Conservation (phyloP, 2,113 vertebrate genomes). For the Columba janthina region DNA sequence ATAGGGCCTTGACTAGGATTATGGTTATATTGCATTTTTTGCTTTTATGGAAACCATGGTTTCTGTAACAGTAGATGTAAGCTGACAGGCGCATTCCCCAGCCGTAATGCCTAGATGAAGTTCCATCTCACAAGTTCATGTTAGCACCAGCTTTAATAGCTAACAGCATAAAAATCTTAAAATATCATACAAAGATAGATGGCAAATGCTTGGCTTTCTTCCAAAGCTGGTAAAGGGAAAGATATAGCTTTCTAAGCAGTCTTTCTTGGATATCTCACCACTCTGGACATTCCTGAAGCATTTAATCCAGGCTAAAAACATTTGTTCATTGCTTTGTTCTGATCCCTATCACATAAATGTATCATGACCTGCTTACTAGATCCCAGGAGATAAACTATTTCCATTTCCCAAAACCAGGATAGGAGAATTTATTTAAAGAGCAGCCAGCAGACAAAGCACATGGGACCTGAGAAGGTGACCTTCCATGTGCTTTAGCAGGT, state of each 20-base stretch:
- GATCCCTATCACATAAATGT: not conserved
- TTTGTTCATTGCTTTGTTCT: slow-evolving; percentile 23
- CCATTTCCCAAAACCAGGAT: not conserved
- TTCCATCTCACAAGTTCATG: not conserved
- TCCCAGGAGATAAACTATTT: not conserved
- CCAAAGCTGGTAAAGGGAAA: not conserved
- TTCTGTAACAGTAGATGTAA: not conserved
- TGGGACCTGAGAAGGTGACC: not conserved
- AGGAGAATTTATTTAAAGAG: not conserved
- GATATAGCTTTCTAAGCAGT: not conserved
- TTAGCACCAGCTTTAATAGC: not conserved
- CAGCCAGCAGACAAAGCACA: not conserved
- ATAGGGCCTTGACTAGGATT: not conserved
- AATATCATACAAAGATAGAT: not conserved
- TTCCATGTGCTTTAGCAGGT: not conserved
- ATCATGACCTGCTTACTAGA: not conserved
- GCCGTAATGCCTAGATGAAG: not conserved
- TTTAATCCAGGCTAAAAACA: not conserved
- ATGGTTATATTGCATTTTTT: not conserved
- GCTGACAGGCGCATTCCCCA: not conserved
- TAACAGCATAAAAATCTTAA: not conserved
- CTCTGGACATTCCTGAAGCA: not conserved
- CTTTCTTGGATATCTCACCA: not conserved
- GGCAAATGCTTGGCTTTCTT: not conserved
- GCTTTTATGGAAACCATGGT: not conserved